phyloP scores from a whole-genome alignment of 2,113 vertebrate genomes.

The Ranitomeya variabilis region DNA sequence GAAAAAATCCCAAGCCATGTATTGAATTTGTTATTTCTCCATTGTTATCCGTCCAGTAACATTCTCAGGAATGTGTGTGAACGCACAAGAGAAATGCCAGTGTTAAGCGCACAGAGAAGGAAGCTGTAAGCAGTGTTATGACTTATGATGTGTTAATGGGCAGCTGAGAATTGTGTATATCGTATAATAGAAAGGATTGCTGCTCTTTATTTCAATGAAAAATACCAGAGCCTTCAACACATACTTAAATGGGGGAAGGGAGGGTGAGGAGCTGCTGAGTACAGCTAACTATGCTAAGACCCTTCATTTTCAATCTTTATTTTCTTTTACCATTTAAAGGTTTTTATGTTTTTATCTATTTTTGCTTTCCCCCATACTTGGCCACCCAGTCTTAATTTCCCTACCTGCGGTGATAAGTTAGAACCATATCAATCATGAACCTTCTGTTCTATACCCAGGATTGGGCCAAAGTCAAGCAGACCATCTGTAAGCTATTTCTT shows the following conservation, averaged over 20 bases:
- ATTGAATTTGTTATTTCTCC: conserved; percentile 21
- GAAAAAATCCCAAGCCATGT: background rate
- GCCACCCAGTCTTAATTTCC: conserved; percentile 35
- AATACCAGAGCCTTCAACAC: conserved; percentile 45
- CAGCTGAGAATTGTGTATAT: conserved; percentile 43
- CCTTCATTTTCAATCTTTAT: conserved; percentile 24
- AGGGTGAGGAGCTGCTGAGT: background rate
- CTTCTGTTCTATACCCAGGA: background rate
- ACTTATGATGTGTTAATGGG: conserved; percentile 46
- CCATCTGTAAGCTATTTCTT: background rate
- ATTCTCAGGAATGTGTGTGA: conserved; percentile 36
- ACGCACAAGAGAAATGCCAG: conserved; percentile 8
- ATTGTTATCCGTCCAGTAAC: conserved; percentile 23
- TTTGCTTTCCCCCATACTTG: background rate
- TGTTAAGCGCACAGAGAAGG: background rate
- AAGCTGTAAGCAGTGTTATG: conserved; percentile 25
- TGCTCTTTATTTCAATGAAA: conserved; percentile 46
- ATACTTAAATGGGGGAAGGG: conserved; percentile 34
- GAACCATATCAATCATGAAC: background rate
- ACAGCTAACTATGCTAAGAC: background rate
- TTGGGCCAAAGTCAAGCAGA: background rate
- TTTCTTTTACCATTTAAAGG: conserved; percentile 28
- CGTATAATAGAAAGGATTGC: conserved; percentile 21
- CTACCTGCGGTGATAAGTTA: conserved; percentile 3
- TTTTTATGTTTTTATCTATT: background rate